These are phyloP conservation scores for Morpho deidamia DNA, from an alignment of 2,888 invertebrate species.

Conservation along the genomic window DNA sequence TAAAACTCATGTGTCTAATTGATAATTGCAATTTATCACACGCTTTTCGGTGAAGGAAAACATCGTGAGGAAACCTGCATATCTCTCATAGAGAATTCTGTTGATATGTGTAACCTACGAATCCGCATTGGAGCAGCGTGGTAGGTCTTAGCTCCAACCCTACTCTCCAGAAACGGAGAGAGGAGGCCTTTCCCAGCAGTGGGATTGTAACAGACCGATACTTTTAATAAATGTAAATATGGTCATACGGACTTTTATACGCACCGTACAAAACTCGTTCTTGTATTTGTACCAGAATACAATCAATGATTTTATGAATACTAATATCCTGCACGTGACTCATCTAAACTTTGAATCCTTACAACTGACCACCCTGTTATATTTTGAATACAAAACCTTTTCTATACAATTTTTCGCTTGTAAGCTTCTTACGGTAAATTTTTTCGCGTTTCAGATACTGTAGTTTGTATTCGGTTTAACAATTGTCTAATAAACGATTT, in stretches of 20 bases:
- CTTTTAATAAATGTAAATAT: too few species aligned
- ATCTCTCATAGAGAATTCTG: too few species aligned
- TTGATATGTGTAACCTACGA: too few species aligned
- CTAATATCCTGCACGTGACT: constrained; percentile 21
- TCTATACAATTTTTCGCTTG: constrained; percentile 36
- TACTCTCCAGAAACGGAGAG: too few species aligned
- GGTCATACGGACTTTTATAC: not conserved
- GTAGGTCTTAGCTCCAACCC: too few species aligned
- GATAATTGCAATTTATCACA: too few species aligned
- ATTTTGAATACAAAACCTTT: constrained; percentile 38
- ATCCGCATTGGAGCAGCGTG: too few species aligned
- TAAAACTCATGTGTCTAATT: too few species aligned
- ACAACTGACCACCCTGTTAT: constrained; percentile 38
- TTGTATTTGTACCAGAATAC: not conserved
- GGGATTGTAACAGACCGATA: too few species aligned
- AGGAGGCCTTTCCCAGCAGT: too few species aligned
- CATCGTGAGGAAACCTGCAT: too few species aligned
- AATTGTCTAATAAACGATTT: not conserved
- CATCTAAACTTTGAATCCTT: constrained; percentile 19
- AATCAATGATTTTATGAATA: constrained; percentile 8
- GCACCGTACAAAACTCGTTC: not conserved
- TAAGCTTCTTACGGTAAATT: constrained; percentile 27
- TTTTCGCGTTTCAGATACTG: constrained; percentile 24
- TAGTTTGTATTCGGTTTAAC: constrained; percentile 4
- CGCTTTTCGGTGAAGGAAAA: too few species aligned